phyloP scores from a whole-genome alignment of 2,797 vertebrate species.

The Siniperca undulata region DNA sequence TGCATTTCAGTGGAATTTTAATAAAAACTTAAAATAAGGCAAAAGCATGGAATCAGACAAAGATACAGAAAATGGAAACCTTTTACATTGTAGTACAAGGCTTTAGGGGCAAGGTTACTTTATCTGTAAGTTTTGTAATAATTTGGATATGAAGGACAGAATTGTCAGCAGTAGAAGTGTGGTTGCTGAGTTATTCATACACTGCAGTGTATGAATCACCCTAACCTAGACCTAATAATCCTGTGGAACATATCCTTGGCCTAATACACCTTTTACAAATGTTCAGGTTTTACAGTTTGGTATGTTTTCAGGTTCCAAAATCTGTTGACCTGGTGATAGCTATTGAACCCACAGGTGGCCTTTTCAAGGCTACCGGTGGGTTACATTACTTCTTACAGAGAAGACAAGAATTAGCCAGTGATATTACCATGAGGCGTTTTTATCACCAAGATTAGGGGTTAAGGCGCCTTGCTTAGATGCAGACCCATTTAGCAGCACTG shows the following conservation, averaged over 20 bases:
- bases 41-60: not conserved
- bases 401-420: slow-evolving; percentile 79
- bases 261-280: not conserved
- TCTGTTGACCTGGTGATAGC: not conserved
- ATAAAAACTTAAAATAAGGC: not conserved
- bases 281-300: not conserved
- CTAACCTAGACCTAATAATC: slow-evolving; percentile 1
- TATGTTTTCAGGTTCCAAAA: slow-evolving; percentile 1
- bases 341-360: not conserved
- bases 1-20: not conserved
- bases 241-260: not conserved
- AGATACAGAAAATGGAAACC: not conserved
- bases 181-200: slow-evolving; percentile 2
- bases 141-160: not conserved
- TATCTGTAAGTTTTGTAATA: not conserved
- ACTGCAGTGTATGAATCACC: not conserved
- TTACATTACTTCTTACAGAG: slow-evolving; percentile 49
- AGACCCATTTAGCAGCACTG: slow-evolving; percentile 79
- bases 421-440: slow-evolving; percentile 81
- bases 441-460: slow-evolving; percentile 88
- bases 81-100: not conserved
- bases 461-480: slow-evolving; percentile 81
- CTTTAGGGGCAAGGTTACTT: not conserved
- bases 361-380: not conserved
- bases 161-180: not conserved